phyloP scores from a whole-genome alignment of 2,888 invertebrate genomes.

The Nephrotoma guestfalica region DNA sequence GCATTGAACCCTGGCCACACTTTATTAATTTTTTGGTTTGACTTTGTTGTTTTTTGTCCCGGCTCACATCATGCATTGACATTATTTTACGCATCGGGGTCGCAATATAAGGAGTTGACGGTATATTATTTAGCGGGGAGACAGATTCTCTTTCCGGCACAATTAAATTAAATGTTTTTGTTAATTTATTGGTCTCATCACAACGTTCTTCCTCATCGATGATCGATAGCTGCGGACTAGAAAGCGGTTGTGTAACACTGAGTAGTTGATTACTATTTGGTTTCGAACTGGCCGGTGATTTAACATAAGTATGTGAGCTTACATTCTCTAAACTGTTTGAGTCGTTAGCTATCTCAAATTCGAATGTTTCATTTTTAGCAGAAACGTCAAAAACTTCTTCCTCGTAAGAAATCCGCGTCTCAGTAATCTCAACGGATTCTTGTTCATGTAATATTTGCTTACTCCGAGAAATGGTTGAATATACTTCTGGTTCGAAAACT shows the following conservation, averaged over 20 bases:
- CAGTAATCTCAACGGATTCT: background rate
- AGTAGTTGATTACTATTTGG: background rate
- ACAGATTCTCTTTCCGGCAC: background rate
- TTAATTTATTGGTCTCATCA: background rate
- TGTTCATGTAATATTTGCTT: background rate
- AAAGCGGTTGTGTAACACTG: background rate
- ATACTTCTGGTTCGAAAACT: constrained; percentile 1
- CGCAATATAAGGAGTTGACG: background rate
- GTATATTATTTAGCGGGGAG: background rate
- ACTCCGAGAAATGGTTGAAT: background rate
- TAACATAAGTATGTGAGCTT: constrained; percentile 2
- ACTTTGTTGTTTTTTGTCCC: constrained; percentile 5
- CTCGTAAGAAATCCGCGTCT: background rate
- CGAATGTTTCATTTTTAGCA: background rate
- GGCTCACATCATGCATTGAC: constrained; percentile 29
- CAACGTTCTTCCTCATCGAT: background rate
- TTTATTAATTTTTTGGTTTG: constrained; percentile 5
- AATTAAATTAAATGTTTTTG: background rate
- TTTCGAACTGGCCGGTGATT: background rate
- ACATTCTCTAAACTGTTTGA: background rate
- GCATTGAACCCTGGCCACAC: constrained; percentile 30
- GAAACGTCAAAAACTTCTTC: constrained; percentile 1
- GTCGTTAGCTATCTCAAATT: background rate
- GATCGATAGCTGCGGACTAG: background rate
- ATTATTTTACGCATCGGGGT: constrained; percentile 26